These are phyloP conservation scores for Eristalis arbustorum DNA, from an alignment of 2,888 invertebrate species.

Conservation along the genomic window DNA sequence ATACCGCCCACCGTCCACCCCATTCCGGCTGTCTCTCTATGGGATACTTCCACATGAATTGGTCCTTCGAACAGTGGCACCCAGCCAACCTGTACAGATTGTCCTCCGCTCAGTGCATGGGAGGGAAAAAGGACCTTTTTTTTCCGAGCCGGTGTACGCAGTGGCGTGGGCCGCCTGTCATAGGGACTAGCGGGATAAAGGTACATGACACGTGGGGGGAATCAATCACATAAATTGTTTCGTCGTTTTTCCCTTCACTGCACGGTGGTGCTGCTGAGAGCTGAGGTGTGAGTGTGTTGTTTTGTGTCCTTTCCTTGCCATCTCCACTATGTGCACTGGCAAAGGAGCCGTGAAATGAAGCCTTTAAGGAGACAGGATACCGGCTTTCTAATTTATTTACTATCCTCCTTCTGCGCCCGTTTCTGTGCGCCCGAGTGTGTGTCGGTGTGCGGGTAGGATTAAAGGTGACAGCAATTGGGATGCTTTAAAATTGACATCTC, in stretches of 20 bases:
- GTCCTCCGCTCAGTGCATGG: conserved; percentile 44
- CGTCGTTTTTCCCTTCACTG: conserved; percentile 59
- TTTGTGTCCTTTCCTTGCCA: conserved; percentile 16
- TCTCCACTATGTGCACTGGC: not conserved
- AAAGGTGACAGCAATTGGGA: conserved; percentile 35
- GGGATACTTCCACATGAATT: conserved; percentile 64
- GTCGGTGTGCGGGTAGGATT: conserved; percentile 34
- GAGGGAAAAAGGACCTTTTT: conserved; percentile 34
- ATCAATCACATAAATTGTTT: conserved; percentile 71
- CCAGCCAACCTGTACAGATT: conserved; percentile 67
- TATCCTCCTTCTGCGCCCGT: conserved; percentile 33
- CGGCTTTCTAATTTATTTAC: conserved; percentile 68
- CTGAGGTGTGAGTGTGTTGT: conserved; percentile 17
- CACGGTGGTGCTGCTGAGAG: not conserved
- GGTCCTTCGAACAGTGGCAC: conserved; percentile 60
- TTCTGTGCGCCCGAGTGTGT: not conserved
- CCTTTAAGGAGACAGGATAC: conserved; percentile 67
- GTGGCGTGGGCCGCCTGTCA: conserved; percentile 34
- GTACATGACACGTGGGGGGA: conserved; percentile 68
- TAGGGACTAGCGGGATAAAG: conserved; percentile 56
- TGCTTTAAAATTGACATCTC: conserved; percentile 55
- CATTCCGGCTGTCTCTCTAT: conserved; percentile 22
- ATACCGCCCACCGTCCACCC: not conserved
- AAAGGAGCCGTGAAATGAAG: conserved; percentile 70
- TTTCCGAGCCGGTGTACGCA: conserved; percentile 13